These are phyloP conservation scores for Scortum barcoo DNA, from an alignment of 2,113 vertebrate species.

Conservation along the genomic window DNA sequence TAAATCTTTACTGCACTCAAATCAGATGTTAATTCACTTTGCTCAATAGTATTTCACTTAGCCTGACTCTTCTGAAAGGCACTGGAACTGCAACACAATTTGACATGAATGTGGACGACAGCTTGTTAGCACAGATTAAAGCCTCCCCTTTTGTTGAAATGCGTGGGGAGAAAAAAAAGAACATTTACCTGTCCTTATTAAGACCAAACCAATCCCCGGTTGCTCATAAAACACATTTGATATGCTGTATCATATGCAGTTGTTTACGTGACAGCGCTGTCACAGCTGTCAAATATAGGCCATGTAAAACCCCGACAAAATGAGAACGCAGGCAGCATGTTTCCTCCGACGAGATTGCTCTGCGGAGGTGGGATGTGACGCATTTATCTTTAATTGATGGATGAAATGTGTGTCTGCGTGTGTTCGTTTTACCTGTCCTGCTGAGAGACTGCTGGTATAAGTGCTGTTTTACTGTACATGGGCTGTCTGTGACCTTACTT, in stretches of 20 bases:
- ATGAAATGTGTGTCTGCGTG: conserved; percentile 24
- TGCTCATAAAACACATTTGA: conserved; percentile 22
- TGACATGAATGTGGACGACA: conserved; percentile 23
- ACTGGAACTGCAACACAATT: not conserved
- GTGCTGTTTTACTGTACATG: conserved; percentile 4
- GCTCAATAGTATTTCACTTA: not conserved
- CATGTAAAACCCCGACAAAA: conserved; percentile 29
- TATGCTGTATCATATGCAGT: conserved; percentile 14
- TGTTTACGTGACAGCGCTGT: conserved; percentile 52
- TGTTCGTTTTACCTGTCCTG: conserved; percentile 13
- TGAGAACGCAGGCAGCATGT: conserved; percentile 29
- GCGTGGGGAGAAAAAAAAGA: conserved; percentile 1
- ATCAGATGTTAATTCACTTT: conserved; percentile 29
- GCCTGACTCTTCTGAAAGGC: not conserved
- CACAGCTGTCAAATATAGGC: conserved; percentile 53
- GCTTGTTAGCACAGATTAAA: conserved; percentile 41
- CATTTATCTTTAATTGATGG: conserved; percentile 52
- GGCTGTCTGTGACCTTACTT: conserved; percentile 5
- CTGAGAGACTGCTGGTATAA: conserved; percentile 25
- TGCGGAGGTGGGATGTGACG: conserved; percentile 46
- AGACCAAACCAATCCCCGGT: conserved; percentile 15
- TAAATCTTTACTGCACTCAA: not conserved
- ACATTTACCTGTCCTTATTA: conserved; percentile 27
- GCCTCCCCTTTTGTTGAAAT: not conserved
- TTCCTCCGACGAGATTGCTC: conserved; percentile 31